phyloP scores from a whole-genome alignment of 2,888 invertebrate genomes.

The Aricia artaxerxes region DNA sequence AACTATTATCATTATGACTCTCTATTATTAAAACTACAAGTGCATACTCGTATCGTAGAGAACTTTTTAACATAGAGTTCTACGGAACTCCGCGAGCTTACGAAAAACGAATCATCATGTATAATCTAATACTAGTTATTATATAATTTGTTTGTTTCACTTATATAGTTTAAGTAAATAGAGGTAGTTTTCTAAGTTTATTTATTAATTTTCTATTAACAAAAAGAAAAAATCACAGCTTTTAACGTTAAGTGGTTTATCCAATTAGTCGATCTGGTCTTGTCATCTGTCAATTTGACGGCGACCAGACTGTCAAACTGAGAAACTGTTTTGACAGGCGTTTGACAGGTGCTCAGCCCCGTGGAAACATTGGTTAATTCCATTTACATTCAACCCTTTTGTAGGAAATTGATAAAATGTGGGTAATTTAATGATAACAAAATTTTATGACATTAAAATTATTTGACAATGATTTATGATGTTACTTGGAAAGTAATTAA shows the following conservation, averaged over 20 bases:
- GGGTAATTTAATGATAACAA: background rate
- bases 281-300: constrained; percentile 6
- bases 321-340: background rate
- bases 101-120: no score
- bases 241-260: background rate
- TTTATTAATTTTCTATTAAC: no score
- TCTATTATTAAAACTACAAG: no score
- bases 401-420: background rate
- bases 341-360: background rate
- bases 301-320: background rate
- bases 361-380: background rate
- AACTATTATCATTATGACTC: no score
- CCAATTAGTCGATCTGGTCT: background rate
- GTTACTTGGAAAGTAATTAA: background rate
- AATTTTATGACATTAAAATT: background rate
- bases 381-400: background rate
- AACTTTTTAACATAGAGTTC: no score
- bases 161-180: no score
- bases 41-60: no score
- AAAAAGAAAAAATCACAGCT: background rate
- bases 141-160: no score
- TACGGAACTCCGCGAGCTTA: no score
- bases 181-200: no score
- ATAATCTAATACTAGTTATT: no score
- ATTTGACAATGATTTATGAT: background rate